Base-by-base conservation (phyloP, 2,113 vertebrate genomes). In the Syngnathus floridae region DNA sequence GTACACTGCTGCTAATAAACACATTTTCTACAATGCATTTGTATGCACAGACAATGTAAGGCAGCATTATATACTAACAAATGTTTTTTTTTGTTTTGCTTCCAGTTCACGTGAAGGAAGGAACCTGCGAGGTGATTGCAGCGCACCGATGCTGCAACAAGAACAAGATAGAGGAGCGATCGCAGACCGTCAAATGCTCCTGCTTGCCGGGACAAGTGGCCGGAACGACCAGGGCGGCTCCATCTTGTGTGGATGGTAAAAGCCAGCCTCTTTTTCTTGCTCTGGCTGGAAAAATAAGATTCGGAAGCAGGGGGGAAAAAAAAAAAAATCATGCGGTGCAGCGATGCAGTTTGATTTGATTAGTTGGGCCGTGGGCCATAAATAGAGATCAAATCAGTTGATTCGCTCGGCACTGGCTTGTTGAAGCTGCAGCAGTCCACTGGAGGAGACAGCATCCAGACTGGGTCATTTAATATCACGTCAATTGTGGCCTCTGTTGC, bases 151-250 rank as follows among this genome's bases (percentile, higher is more conserved):
- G 97, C 91, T 99, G 97, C 88, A 98, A 97, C 80, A 94, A 88
- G 90, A 96, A 98, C 90, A 96, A 92, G 91, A 93, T 98, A 0
- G 96, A 98, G 82, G 95, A 99, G 84, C 88, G 94, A 76, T 98
- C 95, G 52, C 97, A 97, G 92, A 99, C 96, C 0, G 95, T 98
- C 90, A 96, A 97, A 76, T 98, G 97, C 82, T 95, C 96, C 84
- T 98, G 97, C 85, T 93, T 96, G 71, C 93, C 96, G 0, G 95
- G 97, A 75, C 97, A 99, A 88, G 96, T 98, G 85, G 97, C 96
- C 0, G 97, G 97, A 74, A 99, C 97, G 0, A 98, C 95, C 0
- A 86, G 91, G 82, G 95, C 95, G 0, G 93, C 94, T 70, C 96
- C 96, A 43, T 98, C 95, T 83, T 99, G 97, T 0, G 95, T 99